These are phyloP conservation scores for Bombus impatiens DNA, from an alignment of 1,140 invertebrate genomes.

Conservation along the genomic window DNA sequence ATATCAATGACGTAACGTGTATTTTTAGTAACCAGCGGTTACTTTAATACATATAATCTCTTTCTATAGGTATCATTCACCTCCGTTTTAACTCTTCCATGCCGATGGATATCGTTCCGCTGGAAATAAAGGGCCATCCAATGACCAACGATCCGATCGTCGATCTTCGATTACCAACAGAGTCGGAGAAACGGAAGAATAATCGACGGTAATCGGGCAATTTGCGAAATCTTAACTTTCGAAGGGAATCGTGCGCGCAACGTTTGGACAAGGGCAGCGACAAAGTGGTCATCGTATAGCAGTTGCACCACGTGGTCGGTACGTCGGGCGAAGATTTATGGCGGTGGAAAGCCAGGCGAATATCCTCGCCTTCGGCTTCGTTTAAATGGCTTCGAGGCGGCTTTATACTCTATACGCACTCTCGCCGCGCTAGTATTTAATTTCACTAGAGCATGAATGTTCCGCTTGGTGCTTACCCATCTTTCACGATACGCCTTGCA, in stretches of 20 bases:
- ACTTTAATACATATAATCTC: not conserved
- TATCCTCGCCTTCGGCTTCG: slow-evolving; percentile 43
- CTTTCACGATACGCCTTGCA: slow-evolving; percentile 69
- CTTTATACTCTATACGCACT: slow-evolving; percentile 24
- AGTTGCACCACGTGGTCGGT: slow-evolving; percentile 37
- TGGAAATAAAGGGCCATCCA: not conserved
- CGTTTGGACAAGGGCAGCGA: slow-evolving; percentile 17
- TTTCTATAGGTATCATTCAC: not conserved
- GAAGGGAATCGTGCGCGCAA: not conserved
- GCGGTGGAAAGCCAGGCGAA: slow-evolving; percentile 45
- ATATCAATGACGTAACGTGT: not conserved
- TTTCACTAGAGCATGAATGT: slow-evolving; percentile 75
- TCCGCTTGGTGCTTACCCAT: slow-evolving; percentile 70
- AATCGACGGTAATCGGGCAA: not conserved
- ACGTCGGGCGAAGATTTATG: slow-evolving; percentile 56
- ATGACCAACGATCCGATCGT: not conserved
- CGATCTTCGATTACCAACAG: not conserved
- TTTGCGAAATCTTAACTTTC: not conserved
- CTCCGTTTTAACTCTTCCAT: not conserved
- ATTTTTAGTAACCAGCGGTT: not conserved
- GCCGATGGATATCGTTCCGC: fast-evolving
- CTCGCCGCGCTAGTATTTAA: slow-evolving; percentile 69
- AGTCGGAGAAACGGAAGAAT: not conserved
- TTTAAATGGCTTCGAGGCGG: slow-evolving; percentile 59
- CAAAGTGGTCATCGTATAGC: slow-evolving; percentile 30